A percentile compares a stretch with the other conserved stretches of the same genome.
These are phyloP conservation scores for Melanerpes aurifrons DNA, from an alignment of 2,113 vertebrate species.

Conservation along the genomic window DNA sequence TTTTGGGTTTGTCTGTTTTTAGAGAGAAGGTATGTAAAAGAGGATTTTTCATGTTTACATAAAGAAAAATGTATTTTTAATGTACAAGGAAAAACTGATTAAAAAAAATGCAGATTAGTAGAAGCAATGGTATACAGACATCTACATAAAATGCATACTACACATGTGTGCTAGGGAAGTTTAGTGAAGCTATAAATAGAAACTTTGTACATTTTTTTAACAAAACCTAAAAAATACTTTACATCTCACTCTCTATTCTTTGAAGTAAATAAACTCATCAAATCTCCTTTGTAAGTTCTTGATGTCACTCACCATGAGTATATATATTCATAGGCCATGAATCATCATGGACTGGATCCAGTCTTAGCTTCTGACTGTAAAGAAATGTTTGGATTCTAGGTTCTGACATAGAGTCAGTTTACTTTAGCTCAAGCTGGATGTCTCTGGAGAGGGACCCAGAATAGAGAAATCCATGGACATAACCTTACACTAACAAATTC, in stretches of 20 bases:
- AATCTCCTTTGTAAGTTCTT: background rate
- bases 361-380: background rate
- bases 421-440: background rate
- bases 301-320: background rate
- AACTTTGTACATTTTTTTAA: background rate
- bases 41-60: rapidly evolving
- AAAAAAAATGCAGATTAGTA: background rate
- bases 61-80: background rate
- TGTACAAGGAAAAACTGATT: background rate
- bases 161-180: background rate
- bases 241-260: background rate
- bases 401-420: background rate
- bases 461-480: background rate
- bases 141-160: background rate
- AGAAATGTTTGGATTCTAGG: background rate
- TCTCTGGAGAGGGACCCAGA: background rate
- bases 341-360: background rate
- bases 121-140: background rate
- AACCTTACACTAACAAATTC: background rate
- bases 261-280: background rate
- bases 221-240: background rate
- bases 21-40: background rate
- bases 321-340: background rate
- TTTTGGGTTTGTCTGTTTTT: background rate
- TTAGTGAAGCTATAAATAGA: background rate